Conservation (phyloP, 2,113 vertebrate genomes). For the Hirundichthys speculiger region DNA sequence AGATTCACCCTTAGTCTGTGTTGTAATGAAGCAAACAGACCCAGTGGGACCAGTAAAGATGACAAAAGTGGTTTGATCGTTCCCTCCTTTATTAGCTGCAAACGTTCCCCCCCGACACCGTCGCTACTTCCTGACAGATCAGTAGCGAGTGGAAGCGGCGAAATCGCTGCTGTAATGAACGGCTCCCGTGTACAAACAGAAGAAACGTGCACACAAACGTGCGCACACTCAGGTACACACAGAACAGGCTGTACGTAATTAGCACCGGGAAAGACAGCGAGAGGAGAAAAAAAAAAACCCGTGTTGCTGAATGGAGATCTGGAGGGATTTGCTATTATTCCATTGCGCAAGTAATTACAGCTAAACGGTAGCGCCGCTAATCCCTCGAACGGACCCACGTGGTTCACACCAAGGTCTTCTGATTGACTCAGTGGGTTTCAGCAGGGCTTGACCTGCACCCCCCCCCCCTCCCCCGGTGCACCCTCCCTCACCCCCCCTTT, state of each 20-base stretch:
- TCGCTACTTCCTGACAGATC: slow-evolving; percentile 7
- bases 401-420: slow-evolving; percentile 34
- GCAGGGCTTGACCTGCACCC: slow-evolving; percentile 47
- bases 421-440: slow-evolving; percentile 44
- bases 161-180: slow-evolving; percentile 37
- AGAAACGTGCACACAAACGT: too few relatives aligned
- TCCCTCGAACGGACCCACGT: slow-evolving; percentile 49
- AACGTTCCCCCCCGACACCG: slow-evolving; percentile 10
- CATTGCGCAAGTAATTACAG: slow-evolving; percentile 67
- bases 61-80: slow-evolving; percentile 51
- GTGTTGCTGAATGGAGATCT: slow-evolving; percentile 49
- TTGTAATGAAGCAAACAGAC: slow-evolving; percentile 51
- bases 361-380: slow-evolving; percentile 66
- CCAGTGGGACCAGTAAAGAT: slow-evolving; percentile 36
- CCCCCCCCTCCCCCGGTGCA: slow-evolving; percentile 10
- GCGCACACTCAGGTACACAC: slow-evolving; percentile 14
- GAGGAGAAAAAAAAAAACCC: slow-evolving; percentile 33
- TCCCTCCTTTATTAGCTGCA: slow-evolving; percentile 12
- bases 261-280: slow-evolving; percentile 35
- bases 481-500: slow-evolving; percentile 25
- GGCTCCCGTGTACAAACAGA: slow-evolving; percentile 21
- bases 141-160: slow-evolving; percentile 7
- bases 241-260: slow-evolving; percentile 60
- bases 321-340: slow-evolving; percentile 72
- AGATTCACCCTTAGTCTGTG: too few relatives aligned